Base-by-base conservation (phyloP, 2,888 invertebrate species). In the Polylopha cassiicola region DNA sequence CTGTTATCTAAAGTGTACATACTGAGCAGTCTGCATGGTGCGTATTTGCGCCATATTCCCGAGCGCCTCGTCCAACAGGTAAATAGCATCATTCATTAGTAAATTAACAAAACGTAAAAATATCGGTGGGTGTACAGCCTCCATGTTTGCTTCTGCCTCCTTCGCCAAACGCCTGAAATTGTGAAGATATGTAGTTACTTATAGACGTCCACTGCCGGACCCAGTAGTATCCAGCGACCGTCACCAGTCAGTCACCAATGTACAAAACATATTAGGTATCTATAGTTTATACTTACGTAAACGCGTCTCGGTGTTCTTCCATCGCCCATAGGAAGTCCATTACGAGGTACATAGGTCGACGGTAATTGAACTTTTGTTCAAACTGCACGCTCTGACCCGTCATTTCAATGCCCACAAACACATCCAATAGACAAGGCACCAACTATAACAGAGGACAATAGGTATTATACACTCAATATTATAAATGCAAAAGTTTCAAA, bases 371-470 rank as follows among this genome's bases (percentile, higher is more conserved):
- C 79, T 98, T 98, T 73, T 98, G 96, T 68, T 98, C 98, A 67
- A 98, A 98, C 60, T 95, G 93, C 10, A 98, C 97, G 62, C 93
- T 95, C 69, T 97, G 95, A 0, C 98, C 98, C 0, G 97, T 97
- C 95, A 97, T 95, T 84, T 98, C 98, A 45, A 98, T 98, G 49
- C 95, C 94, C n/a, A 98, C 97, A 73, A 98, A 98, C 4, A 98
- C 97, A 64, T 95, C 90, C 38, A 98, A 78, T 15, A 98, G 80
- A 63, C 91, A 93, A 26, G 90, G 87, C 6, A 95, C 92, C 42
- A 98, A 88, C 89, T 97, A 73, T 2, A 51, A 58, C 5, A 13
- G 18, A 41, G 2, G 23, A 30, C 24, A 30, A 39, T 23, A 20
- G 24, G 22, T 23, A 33, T 26, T 24, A 18, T 27, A 21, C 11